Evolutionary conservation across 2,888 invertebrate species (phyloP), one percentile per base, ranked within the genome.

Genomic region (Drosophila putrida): DNA sequence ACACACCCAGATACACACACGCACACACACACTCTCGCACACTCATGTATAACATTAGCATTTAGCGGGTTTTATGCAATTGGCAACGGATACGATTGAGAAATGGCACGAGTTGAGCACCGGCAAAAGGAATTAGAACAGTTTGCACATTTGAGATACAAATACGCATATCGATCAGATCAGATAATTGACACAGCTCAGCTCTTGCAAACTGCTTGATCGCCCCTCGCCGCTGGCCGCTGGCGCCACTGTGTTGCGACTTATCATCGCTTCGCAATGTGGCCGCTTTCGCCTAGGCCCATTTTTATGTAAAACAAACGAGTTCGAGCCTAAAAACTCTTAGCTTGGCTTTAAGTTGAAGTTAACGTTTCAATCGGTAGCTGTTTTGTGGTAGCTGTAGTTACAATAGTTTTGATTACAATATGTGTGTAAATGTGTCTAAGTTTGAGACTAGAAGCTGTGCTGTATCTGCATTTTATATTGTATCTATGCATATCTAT

Each of bases 281-380:
- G 65, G 58, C 57, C 75, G 82, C 82, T 82, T 82, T 82, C 82
- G 88, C 82, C 82, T 88, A 88, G 82, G 88, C 81, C 75, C 55
- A 71, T 78, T 82, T 82, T 79, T 88, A 82, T 82, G 82, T 82
- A 85, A 82, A 88, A 75, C 71, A 80, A 88, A 82, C 86, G 63
- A 75, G 82, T 82, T 83, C 59, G 66, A 60, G 47, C 53, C 39
- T 25, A 15, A 54, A 15, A 54, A 15, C 27, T 39, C 38, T 51
- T 39, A 39, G 38, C 11, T 28, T 51, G 51, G 27, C 38, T 6
- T 27, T 51, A 39, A 39, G 41, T 50, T 60, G 50, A 47, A 47
- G 49, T 55, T 44, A 13, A 15, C 53, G 27, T 50, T 41, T 35
- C 47, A 70, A 82, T 68, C 82, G 80, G 82, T 87, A 80, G 87